A percentile compares a stretch with the other conserved stretches of the same genome.
phyloP scores from a whole-genome alignment of 2,888 invertebrate genomes.

The Callimorpha dominula region DNA sequence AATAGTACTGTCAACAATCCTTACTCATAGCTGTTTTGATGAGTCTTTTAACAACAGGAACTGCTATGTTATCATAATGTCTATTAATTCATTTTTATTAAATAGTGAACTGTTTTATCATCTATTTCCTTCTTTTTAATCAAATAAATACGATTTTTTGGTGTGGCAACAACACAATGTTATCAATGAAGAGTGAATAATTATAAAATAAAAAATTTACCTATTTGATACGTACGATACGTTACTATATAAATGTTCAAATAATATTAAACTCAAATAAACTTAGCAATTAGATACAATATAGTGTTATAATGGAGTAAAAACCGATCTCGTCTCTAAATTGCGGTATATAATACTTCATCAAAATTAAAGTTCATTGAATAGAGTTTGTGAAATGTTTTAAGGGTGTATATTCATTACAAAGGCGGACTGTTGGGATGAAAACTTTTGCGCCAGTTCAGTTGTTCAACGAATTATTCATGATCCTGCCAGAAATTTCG shows the following conservation, averaged over 20 bases:
- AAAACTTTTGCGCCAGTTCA: slow-evolving; percentile 60
- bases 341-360: slow-evolving; percentile 56
- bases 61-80: no score
- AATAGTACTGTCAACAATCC: no score
- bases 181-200: no score
- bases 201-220: not conserved
- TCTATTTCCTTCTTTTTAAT: no score
- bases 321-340: slow-evolving; percentile 42
- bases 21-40: no score
- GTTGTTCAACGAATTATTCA: slow-evolving; percentile 74
- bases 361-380: slow-evolving; percentile 70
- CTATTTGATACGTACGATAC: not conserved
- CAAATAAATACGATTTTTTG: no score
- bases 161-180: no score
- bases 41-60: no score
- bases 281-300: slow-evolving; percentile 30
- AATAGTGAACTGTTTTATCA: no score
- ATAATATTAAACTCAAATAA: no score
- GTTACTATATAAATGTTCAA: slow-evolving; percentile 1
- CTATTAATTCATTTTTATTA: no score
- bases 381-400: slow-evolving; percentile 65
- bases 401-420: slow-evolving; percentile 60
- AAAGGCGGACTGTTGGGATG: slow-evolving; percentile 44
- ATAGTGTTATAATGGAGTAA: slow-evolving; percentile 31
- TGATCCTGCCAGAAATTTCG: slow-evolving; percentile 70